Percentiles rank a stretch among this genome's conserved stretches.
Evolutionary conservation across 1,140 invertebrate genomes (phyloP).

Genomic region (Physella acuta): DNA sequence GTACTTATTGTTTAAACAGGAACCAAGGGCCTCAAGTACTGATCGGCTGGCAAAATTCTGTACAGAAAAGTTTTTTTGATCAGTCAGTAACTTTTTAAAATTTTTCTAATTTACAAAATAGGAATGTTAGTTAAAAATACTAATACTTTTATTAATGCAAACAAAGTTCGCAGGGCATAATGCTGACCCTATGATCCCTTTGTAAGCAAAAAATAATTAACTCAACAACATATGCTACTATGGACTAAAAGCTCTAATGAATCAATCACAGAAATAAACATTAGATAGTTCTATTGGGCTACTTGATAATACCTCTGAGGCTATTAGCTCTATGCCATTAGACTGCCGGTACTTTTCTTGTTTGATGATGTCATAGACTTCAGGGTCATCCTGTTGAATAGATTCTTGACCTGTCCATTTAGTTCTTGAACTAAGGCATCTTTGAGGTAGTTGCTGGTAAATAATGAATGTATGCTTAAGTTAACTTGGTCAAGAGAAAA

Average conservation of each 20-base stretch:
- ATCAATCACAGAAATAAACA: not conserved
- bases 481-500: no score
- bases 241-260: not conserved
- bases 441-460: not conserved
- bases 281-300: not conserved
- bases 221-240: not conserved
- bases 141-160: no score
- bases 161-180: no score
- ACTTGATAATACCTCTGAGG: slow-evolving; percentile 50
- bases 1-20: slow-evolving; percentile 95
- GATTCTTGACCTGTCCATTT: slow-evolving; percentile 48
- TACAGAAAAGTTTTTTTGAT: not conserved
- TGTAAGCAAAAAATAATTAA: no score
- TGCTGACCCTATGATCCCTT: no score
- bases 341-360: slow-evolving; percentile 86
- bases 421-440: not conserved
- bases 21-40: slow-evolving; percentile 86
- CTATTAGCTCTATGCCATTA: slow-evolving; percentile 76
- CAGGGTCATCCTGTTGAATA: slow-evolving; percentile 70
- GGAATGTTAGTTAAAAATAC: no score
- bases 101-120: no score
- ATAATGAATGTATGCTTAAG: no score
- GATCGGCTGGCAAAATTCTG: slow-evolving; percentile 90
- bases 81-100: no score
- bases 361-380: slow-evolving; percentile 80